These are phyloP conservation scores for Drosophila meridiana DNA, from an alignment of 2,888 invertebrate genomes.

Conservation along the genomic window DNA sequence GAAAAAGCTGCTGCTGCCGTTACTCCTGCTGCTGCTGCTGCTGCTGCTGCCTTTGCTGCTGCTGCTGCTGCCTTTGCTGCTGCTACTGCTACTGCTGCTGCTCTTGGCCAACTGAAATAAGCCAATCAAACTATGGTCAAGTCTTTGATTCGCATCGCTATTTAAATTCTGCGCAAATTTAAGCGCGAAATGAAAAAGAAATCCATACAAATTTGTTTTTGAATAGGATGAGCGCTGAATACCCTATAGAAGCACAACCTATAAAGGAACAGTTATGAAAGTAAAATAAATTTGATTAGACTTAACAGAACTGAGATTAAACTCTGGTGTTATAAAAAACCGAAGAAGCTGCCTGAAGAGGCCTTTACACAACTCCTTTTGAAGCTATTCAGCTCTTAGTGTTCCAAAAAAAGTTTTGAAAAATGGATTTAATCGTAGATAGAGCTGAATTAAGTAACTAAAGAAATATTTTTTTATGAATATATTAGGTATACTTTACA, in stretches of 20 bases:
- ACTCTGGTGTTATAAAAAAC: background rate
- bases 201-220: background rate
- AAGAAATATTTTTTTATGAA: background rate
- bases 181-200: slow-evolving; percentile 21
- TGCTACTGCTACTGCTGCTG: background rate
- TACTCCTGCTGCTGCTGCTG: background rate
- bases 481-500: no score
- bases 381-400: background rate
- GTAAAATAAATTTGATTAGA: background rate
- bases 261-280: background rate
- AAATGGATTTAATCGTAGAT: background rate
- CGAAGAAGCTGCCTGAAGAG: background rate
- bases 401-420: background rate
- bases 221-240: background rate
- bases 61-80: background rate
- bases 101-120: slow-evolving; percentile 12
- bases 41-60: background rate
- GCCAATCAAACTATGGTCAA: slow-evolving; percentile 38
- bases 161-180: slow-evolving; percentile 52
- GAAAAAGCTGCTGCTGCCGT: slow-evolving; percentile 10
- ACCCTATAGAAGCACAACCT: background rate
- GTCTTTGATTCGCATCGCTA: slow-evolving; percentile 33
- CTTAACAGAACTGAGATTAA: background rate
- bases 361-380: background rate
- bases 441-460: background rate